Percentiles rank a stretch among this genome's conserved stretches.
Evolutionary conservation across 2,113 vertebrate genomes (phyloP).

Genomic region (Sceloporus undulatus): DNA sequence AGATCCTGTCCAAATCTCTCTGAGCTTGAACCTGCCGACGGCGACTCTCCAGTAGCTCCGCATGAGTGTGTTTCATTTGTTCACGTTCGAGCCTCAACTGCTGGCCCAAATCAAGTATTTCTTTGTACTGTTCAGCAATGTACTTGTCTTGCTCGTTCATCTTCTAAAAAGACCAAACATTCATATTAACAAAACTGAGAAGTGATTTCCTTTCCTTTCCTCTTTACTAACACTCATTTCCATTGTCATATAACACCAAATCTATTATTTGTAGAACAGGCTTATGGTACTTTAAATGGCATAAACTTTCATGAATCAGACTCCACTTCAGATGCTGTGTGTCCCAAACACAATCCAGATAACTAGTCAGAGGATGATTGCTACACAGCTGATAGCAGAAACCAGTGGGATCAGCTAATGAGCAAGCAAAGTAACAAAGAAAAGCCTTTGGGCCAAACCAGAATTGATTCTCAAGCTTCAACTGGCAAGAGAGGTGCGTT

Average conservation of each 20-base stretch:
- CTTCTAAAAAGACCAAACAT: conserved; percentile 54
- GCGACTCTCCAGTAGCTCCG: conserved; percentile 77
- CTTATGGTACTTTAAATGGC: not conserved
- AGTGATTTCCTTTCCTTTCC: not conserved
- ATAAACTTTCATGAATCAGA: not conserved
- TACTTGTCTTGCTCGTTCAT: conserved; percentile 74
- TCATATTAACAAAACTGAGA: not conserved
- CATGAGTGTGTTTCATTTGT: conserved; percentile 73
- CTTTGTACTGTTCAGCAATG: conserved; percentile 75
- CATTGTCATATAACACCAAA: not conserved
- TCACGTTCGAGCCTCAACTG: conserved; percentile 79
- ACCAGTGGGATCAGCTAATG: too few species aligned
- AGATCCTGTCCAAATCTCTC: conserved; percentile 74
- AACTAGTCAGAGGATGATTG: too few species aligned
- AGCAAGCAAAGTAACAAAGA: too few species aligned
- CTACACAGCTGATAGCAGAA: too few species aligned
- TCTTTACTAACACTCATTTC: not conserved
- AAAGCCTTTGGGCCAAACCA: too few species aligned
- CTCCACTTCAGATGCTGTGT: not conserved
- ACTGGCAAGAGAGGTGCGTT: too few species aligned
- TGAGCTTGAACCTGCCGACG: conserved; percentile 72
- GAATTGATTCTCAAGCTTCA: too few species aligned
- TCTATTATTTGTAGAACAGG: not conserved
- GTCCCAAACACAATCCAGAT: too few species aligned
- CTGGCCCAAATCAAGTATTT: conserved; percentile 74